phyloP scores from a whole-genome alignment of 2,888 invertebrate genomes.

The Nasonovia ribisnigri region DNA sequence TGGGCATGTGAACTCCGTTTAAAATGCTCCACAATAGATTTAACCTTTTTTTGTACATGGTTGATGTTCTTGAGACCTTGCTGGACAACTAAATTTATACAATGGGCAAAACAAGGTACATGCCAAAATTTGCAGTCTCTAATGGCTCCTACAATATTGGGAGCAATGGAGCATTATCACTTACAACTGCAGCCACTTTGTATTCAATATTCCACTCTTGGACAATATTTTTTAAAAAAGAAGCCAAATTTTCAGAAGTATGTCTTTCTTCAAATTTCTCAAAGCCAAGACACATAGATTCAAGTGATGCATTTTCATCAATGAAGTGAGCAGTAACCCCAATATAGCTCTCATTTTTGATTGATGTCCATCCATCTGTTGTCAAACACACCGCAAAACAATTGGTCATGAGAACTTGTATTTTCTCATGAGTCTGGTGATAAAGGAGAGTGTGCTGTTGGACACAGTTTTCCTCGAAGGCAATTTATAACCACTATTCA shows the following conservation, averaged over 20 bases:
- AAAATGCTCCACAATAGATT: slow-evolving; percentile 31
- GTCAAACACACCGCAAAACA: slow-evolving; percentile 67
- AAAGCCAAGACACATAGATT: slow-evolving; percentile 67
- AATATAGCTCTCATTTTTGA: slow-evolving; percentile 68
- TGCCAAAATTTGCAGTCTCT: not conserved
- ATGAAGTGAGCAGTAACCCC: slow-evolving; percentile 69
- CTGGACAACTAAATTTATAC: not conserved
- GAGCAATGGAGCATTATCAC: slow-evolving; percentile 24
- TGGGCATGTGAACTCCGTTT: not conserved
- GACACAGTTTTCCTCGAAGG: not conserved
- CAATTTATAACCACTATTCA: not conserved
- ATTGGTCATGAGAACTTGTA: slow-evolving; percentile 6
- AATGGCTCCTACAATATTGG: not conserved
- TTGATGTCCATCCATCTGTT: slow-evolving; percentile 69
- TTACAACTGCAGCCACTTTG: slow-evolving; percentile 10
- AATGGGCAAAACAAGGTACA: not conserved
- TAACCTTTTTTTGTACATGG: not conserved
- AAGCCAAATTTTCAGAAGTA: not conserved
- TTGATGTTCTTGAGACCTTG: not conserved
- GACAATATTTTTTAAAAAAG: slow-evolving; percentile 40
- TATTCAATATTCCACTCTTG: not conserved
- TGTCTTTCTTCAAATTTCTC: slow-evolving; percentile 15
- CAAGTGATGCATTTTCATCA: slow-evolving; percentile 64
- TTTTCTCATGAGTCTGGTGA: slow-evolving; percentile 43
- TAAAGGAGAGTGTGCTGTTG: slow-evolving; percentile 35